phyloP scores from a whole-genome alignment of 2,888 invertebrate species.

The Acleris laterana region DNA sequence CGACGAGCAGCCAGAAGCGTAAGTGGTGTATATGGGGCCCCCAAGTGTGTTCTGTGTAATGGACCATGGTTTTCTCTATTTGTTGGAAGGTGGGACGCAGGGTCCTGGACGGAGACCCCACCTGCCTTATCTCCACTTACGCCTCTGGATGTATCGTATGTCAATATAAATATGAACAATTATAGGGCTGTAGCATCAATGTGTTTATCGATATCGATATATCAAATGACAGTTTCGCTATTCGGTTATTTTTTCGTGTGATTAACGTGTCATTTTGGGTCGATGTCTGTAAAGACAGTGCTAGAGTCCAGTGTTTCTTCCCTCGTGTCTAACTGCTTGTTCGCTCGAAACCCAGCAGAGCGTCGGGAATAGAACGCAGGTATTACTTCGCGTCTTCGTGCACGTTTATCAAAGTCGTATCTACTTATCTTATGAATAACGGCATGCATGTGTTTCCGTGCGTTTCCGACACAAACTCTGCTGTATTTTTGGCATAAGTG shows the following conservation, averaged over 20 bases:
- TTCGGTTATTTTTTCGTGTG: conserved; percentile 3
- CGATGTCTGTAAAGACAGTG: conserved; percentile 34
- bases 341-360: conserved; percentile 20
- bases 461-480: conserved; percentile 19
- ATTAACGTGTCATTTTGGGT: conserved; percentile 20
- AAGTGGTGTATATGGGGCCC: conserved; percentile 81
- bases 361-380: not conserved
- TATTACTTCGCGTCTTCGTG: not conserved
- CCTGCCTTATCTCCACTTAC: conserved; percentile 85
- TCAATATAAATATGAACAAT: conserved; percentile 49
- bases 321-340: conserved; percentile 25
- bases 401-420: conserved; percentile 1
- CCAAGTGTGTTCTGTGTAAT: conserved; percentile 69
- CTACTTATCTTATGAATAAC: conserved; percentile 15
- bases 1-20: conserved; percentile 79
- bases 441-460: conserved; percentile 9
- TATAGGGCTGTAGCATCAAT: conserved; percentile 21
- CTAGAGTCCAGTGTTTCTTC: conserved; percentile 28
- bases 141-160: conserved; percentile 86
- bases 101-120: conserved; percentile 83
- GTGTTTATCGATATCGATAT: conserved; percentile 35
- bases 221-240: conserved; percentile 22
- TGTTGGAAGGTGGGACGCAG: conserved; percentile 84
- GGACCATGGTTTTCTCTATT: conserved; percentile 77
- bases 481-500: conserved; percentile 27